Percentiles rank a stretch among this genome's conserved stretches.
phyloP scores from a whole-genome alignment of 2,888 invertebrate genomes.

The Nomada goodeniana region DNA sequence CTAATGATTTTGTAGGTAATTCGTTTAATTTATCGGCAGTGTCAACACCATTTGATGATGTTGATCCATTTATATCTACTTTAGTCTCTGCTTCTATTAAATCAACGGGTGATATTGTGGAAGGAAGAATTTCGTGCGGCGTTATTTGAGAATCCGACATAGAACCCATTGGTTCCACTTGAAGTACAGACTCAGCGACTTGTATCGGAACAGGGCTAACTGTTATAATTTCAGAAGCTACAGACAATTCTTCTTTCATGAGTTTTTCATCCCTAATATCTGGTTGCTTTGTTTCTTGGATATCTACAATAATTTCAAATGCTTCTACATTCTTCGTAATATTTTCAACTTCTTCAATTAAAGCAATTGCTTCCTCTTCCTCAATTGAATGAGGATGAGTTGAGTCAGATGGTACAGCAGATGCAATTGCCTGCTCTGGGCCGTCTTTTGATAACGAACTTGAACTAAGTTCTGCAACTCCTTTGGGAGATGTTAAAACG shows the following conservation, averaged over 20 bases:
- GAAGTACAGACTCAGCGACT: conserved; percentile 81
- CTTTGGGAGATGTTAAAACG: not conserved
- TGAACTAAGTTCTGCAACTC: not conserved
- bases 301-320: conserved; percentile 26
- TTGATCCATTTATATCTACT: conserved; percentile 43
- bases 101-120: conserved; percentile 75
- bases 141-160: conserved; percentile 73
- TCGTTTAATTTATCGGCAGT: conserved; percentile 20
- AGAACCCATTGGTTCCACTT: conserved; percentile 80
- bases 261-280: conserved; percentile 46
- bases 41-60: conserved; percentile 16
- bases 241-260: conserved; percentile 43
- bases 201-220: conserved; percentile 79
- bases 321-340: conserved; percentile 9
- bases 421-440: conserved; percentile 3
- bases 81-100: conserved; percentile 20
- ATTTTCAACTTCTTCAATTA: conserved; percentile 1
- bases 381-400: conserved; percentile 12
- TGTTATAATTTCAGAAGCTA: conserved; percentile 57
- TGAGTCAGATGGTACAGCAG: not conserved
- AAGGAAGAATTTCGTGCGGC: conserved; percentile 76
- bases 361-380: conserved; percentile 11
- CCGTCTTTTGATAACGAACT: conserved; percentile 16
- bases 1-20: not conserved
- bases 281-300: conserved; percentile 4